Evolutionary conservation across 2,113 vertebrate species (phyloP).

Genomic region (Campylomormyrus numenius): DNA sequence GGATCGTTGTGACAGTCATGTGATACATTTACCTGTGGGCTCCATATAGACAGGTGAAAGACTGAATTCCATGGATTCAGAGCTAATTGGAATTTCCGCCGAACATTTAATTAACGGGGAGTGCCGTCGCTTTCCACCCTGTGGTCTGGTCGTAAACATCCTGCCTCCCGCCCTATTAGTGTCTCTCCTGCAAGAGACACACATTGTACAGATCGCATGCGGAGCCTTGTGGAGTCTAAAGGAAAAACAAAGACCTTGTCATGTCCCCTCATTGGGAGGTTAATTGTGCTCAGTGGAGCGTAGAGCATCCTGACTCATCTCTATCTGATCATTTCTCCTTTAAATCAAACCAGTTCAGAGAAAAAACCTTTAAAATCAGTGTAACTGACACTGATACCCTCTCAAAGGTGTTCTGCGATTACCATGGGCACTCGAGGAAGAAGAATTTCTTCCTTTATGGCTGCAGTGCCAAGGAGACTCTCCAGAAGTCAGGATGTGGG

Average conservation of each 20-base stretch:
- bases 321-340: neutral
- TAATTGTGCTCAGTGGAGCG: slow-evolving; percentile 11
- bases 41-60: neutral
- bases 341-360: neutral
- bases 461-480: slow-evolving; percentile 84
- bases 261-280: slow-evolving; percentile 15
- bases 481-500: slow-evolving; percentile 74
- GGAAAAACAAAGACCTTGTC: slow-evolving; percentile 2
- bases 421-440: slow-evolving; percentile 86
- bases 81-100: neutral
- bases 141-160: neutral
- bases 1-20: neutral
- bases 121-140: neutral
- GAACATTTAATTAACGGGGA: neutral
- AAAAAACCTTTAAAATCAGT: slow-evolving; percentile 17
- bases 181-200: slow-evolving; percentile 11
- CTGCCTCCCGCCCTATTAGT: slow-evolving; percentile 22
- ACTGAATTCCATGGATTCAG: neutral
- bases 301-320: neutral
- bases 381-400: neutral
- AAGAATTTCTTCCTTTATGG: slow-evolving; percentile 90
- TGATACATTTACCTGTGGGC: neutral
- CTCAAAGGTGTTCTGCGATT: slow-evolving; percentile 85
- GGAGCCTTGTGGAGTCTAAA: neutral
- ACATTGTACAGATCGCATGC: neutral